Evolutionary conservation across 2,113 vertebrate species (phyloP).

Genomic region (Hemicordylus capensis): DNA sequence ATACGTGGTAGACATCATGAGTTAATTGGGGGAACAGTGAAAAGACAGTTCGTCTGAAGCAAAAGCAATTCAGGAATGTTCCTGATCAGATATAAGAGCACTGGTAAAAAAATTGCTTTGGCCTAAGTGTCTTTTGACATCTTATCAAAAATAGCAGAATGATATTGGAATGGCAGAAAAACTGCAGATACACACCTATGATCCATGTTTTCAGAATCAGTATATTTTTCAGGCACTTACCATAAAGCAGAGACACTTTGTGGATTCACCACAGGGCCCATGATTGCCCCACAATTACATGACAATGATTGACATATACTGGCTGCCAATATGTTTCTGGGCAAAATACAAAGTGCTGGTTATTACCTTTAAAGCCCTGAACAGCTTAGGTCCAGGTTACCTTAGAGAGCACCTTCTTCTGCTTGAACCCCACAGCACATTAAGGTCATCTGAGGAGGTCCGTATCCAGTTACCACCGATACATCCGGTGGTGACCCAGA

Average conservation of each 20-base stretch:
- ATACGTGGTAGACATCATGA: not conserved
- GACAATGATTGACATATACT: not conserved
- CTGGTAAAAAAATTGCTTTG: not conserved
- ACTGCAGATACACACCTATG: not conserved
- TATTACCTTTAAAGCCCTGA: no score
- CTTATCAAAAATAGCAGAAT: not conserved
- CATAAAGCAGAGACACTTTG: not conserved
- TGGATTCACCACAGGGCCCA: no score
- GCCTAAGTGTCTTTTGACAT: not conserved
- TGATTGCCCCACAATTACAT: no score
- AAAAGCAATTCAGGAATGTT: not conserved
- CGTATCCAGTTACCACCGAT: no score
- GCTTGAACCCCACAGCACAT: no score
- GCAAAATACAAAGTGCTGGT: no score
- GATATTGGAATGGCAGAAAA: not conserved
- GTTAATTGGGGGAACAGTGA: not conserved
- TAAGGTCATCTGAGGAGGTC: no score
- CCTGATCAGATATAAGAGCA: not conserved
- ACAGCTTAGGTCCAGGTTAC: no score
- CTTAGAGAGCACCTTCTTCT: no score
- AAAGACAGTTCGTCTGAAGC: not conserved
- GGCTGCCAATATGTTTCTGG: no score
- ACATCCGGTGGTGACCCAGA: no score
- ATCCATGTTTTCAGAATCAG: not conserved
- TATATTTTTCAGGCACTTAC: not conserved